Evolutionary conservation across 2,888 invertebrate genomes (phyloP).

Genomic region (Pardosa pseudoannulata): DNA sequence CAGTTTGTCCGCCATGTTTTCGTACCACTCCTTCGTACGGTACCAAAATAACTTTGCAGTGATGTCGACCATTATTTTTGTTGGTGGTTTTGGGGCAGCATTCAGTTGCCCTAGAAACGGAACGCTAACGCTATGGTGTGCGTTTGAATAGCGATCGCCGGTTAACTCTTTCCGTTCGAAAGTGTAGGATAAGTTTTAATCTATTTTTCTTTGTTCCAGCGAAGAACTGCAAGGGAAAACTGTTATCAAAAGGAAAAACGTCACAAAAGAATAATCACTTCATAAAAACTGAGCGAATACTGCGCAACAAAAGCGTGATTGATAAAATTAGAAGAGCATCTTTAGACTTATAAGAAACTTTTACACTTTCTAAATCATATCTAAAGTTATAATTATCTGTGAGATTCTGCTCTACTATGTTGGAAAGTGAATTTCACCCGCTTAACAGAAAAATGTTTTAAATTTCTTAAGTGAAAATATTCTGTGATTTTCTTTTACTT

Average conservation of each 20-base stretch:
- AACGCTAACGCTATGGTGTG: slow-evolving; percentile 10
- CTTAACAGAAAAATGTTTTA: too few relatives aligned
- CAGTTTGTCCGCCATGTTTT: slow-evolving; percentile 67
- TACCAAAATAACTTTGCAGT: slow-evolving; percentile 70
- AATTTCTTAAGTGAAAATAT: too few relatives aligned
- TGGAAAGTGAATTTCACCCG: too few relatives aligned
- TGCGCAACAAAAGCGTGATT: neutral
- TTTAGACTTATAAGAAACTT: too few relatives aligned
- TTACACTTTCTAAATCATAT: too few relatives aligned
- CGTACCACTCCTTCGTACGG: slow-evolving; percentile 62
- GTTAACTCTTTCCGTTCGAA: neutral
- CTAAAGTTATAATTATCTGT: too few relatives aligned
- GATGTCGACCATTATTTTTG: slow-evolving; percentile 67
- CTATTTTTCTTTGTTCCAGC: neutral
- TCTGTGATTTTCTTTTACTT: too few relatives aligned
- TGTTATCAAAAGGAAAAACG: slow-evolving; percentile 1
- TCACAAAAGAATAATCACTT: neutral
- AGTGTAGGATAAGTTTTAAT: neutral
- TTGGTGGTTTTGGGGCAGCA: slow-evolving; percentile 1
- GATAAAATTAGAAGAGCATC: neutral
- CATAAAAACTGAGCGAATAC: neutral
- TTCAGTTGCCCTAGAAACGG: slow-evolving; percentile 64
- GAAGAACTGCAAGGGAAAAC: neutral
- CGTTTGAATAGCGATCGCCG: neutral
- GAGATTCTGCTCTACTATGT: too few relatives aligned